Base-by-base conservation (phyloP, 2,113 vertebrate species). In the Rhinoderma darwinii region DNA sequence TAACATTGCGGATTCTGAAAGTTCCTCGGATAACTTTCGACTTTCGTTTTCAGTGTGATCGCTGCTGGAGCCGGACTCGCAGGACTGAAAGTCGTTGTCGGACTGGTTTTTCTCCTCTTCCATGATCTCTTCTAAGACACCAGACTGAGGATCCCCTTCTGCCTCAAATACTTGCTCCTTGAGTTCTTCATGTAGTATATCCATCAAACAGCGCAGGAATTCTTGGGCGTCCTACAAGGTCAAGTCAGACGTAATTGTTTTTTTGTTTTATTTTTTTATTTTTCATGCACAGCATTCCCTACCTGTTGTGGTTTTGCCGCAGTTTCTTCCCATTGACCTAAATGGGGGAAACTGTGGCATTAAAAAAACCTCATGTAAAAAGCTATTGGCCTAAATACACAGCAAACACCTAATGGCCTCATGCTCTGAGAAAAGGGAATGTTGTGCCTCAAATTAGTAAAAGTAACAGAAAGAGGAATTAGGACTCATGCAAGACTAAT, bases 191-290 rank as follows among this genome's bases (percentile, higher is more conserved):
- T 99, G 98, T 88, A 99, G 96, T 77, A 99, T 95, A 93, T 99
- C 98, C 98, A 99, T 99, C 74, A 99, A 90, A 89, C 98, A 99
- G 83, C 98, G 97, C 88, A 99, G 92, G 91, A 99, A 99, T 91
- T 99, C 98, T 91, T 99, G 98, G 43, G 98, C 98, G 80, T 99
- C 98, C 98, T 99, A 63, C 30, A 32, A 61, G 27, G 51, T 39
- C 39, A 30, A 20, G 9, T 15, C 1, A 32, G 27, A 77, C 3
- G 1, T 22, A 18, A 73, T 30, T 41, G 10, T 22, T 30, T 44
- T 74, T n/a, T 43, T 25, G 20, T 15, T 68, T 1, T 12, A 11
- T 20, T 59, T 8, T 47, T 8, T 47, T 47, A 47, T 47, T 47
- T 47, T 47, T 8, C 44, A 6, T 47, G n/a, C 47, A 50, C 8